phyloP scores from a whole-genome alignment of 1,140 invertebrate species.

The Anthonomus grandis region DNA sequence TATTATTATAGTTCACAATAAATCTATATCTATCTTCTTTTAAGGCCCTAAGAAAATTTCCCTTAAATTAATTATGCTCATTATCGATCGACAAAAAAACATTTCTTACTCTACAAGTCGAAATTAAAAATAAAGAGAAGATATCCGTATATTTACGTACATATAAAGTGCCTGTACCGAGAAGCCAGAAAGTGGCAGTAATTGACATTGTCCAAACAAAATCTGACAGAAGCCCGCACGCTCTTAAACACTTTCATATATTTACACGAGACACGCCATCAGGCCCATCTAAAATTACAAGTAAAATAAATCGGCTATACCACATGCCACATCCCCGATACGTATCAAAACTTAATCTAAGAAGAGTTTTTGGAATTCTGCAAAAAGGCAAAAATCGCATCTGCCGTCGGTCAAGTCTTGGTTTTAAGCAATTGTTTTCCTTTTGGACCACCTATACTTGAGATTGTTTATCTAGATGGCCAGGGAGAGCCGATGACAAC shows the following conservation, averaged over 20 bases:
- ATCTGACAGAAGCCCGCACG: constrained; percentile 16
- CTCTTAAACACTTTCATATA: constrained; percentile 4
- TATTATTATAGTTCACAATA: too few relatives aligned
- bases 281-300: constrained; percentile 21
- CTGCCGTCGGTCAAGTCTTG: constrained; percentile 12
- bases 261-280: constrained; percentile 17
- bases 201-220: constrained; percentile 25
- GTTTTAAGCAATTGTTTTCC: constrained; percentile 31
- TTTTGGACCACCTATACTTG: constrained; percentile 27
- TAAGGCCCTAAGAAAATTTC: too few relatives aligned
- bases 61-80: too few relatives aligned
- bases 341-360: constrained; percentile 19
- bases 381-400: constrained; percentile 27
- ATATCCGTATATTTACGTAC: too few relatives aligned
- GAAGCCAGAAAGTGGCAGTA: too few relatives aligned
- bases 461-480: constrained; percentile 26
- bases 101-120: too few relatives aligned
- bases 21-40: too few relatives aligned
- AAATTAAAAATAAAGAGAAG: too few relatives aligned
- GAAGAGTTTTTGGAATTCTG: constrained; percentile 22
- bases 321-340: constrained; percentile 8
- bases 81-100: too few relatives aligned
- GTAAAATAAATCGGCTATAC: constrained; percentile 27
- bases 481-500: constrained; percentile 23
- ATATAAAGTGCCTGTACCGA: too few relatives aligned